Conservation (phyloP, 2,888 invertebrate species). For the Drosophila niveifrons region DNA sequence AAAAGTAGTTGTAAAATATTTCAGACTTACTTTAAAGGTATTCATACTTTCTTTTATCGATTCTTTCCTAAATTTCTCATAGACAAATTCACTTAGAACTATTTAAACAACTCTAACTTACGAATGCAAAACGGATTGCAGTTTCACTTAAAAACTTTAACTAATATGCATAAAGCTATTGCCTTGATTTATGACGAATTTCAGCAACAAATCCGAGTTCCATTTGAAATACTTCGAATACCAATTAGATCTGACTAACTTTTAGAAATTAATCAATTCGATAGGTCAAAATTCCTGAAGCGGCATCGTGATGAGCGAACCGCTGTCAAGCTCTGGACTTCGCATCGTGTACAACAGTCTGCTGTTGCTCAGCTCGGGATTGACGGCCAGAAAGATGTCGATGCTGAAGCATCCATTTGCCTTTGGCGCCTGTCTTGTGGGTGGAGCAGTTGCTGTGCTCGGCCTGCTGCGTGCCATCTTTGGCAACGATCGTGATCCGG, state of each 20-base stretch:
- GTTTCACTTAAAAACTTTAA: too few relatives aligned
- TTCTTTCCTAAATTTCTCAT: too few relatives aligned
- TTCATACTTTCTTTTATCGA: too few relatives aligned
- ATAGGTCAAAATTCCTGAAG: constrained; percentile 28
- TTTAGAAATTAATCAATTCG: constrained; percentile 19
- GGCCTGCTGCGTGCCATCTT: constrained; percentile 66
- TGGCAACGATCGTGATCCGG: constrained; percentile 22
- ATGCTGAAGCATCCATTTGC: constrained; percentile 63
- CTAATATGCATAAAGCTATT: too few relatives aligned
- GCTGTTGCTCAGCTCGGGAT: constrained; percentile 56
- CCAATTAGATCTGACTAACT: not conserved
- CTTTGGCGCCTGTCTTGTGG: constrained; percentile 66
- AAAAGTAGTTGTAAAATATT: too few relatives aligned
- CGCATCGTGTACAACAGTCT: constrained; percentile 62
- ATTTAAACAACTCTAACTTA: too few relatives aligned
- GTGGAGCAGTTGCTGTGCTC: constrained; percentile 64
- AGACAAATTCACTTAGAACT: too few relatives aligned
- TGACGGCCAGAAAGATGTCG: constrained; percentile 46
- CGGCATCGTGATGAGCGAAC: constrained; percentile 55
- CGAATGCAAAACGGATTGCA: too few relatives aligned
- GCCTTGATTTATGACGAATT: too few relatives aligned
- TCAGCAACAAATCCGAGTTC: too few relatives aligned
- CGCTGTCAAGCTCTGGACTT: constrained; percentile 49
- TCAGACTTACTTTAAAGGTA: not conserved
- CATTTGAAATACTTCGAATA: not conserved